Base-by-base conservation (phyloP, 92 coral and sea anemone species). In the Porites evermanni region DNA sequence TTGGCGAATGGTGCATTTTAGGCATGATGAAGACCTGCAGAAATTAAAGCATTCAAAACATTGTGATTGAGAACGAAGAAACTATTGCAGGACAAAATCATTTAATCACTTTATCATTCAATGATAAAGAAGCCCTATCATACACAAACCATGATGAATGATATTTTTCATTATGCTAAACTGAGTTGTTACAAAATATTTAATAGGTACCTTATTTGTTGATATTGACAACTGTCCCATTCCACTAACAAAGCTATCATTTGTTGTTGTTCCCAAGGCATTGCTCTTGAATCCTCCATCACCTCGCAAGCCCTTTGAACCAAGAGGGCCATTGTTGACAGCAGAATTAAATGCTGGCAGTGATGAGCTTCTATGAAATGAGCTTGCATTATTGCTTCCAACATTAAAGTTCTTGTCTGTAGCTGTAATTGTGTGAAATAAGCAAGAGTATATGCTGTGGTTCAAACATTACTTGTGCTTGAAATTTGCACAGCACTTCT, bases 161-260 rank as follows among this genome's bases (percentile, higher is more conserved):
- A 38, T 38, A 38, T 38, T 38, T 38, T 38, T 38, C 0, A 38
- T 38, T 38, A 38, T 38, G 47, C 47, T 38, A 7, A 38, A 38
- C 4, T 4, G 6, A 38, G 5, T 38, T 4, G 47, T 38, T 38
- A 38, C 0, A 6, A 4, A 38, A 12, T 11, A 3, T 56, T 14
- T 10, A 3, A 26, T 56, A 16, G 2, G 64, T 85, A 95, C 98
- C 98, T 95, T 91, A 47, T 53, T 93, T 84, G 98, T 87, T 17
- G 88, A 64, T 63, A 93, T 64, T 26, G 98, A 88, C 60, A 95
- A 78, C 53, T 91, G 90, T 60, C 94, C 84, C 89, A 95, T 86
- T 70, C 91, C 91, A 11, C 72, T 84, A 29, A 95, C 87, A 90
- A 82, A 77, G 26, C 89, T 92, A 23, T 95, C 94, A 77, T 84